Conservation (phyloP, 2,888 invertebrate genomes). For the Melipona beecheii region DNA sequence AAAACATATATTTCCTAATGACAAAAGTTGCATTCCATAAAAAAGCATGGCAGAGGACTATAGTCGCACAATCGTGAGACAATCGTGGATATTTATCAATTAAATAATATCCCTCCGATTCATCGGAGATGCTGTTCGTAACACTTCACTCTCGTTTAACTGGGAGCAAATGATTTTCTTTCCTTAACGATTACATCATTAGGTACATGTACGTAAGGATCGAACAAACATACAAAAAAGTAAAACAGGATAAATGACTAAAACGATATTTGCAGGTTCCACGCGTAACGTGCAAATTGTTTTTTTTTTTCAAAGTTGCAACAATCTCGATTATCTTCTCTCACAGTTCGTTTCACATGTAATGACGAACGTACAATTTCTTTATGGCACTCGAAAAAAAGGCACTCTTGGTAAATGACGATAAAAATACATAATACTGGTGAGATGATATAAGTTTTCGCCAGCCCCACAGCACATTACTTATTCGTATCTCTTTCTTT, state of each 20-base stretch:
- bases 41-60: slow-evolving; percentile 55
- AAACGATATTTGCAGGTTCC: background rate
- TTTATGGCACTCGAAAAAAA: slow-evolving; percentile 48
- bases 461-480: background rate
- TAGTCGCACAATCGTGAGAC: slow-evolving; percentile 25
- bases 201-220: slow-evolving; percentile 27
- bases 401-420: slow-evolving; percentile 50
- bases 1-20: slow-evolving; percentile 57
- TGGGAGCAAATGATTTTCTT: background rate
- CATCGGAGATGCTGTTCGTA: background rate
- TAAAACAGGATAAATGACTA: background rate
- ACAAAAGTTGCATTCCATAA: slow-evolving; percentile 57
- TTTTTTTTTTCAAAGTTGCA: slow-evolving; percentile 15
- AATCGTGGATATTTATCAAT: slow-evolving; percentile 21
- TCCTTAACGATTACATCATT: slow-evolving; percentile 21
- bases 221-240: slow-evolving; percentile 37
- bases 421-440: slow-evolving; percentile 59
- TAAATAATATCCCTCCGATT: slow-evolving; percentile 31
- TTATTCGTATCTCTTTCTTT: background rate
- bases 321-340: slow-evolving; percentile 14
- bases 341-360: slow-evolving; percentile 15
- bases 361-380: slow-evolving; percentile 4
- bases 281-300: slow-evolving; percentile 5
- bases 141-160: slow-evolving; percentile 5
- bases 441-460: slow-evolving; percentile 43